Percentiles rank a stretch among this genome's conserved stretches.
Conservation (phyloP, 2,888 invertebrate genomes). For the Oligia latruncula region DNA sequence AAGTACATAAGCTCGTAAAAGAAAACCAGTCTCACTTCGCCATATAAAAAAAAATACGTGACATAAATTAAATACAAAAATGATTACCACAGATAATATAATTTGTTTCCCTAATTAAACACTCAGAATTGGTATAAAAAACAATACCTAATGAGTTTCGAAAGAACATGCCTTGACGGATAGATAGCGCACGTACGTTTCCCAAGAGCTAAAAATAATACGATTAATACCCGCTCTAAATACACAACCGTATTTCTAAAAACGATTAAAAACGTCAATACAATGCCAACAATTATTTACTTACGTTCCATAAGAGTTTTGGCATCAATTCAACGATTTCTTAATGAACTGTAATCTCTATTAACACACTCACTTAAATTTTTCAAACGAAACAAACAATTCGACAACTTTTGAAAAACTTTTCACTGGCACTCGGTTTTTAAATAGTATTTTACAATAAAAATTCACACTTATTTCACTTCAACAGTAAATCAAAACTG, state of each 20-base stretch:
- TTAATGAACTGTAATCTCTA: conserved; percentile 62
- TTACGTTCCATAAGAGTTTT: conserved; percentile 60
- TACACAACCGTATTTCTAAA: conserved; percentile 40
- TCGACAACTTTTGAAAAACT: conserved; percentile 41
- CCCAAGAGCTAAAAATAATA: conserved; percentile 40
- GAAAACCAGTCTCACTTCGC: not conserved
- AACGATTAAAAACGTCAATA: conserved; percentile 51
- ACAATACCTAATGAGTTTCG: conserved; percentile 23
- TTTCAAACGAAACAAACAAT: conserved; percentile 41
- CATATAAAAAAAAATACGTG: not conserved
- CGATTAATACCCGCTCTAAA: conserved; percentile 23
- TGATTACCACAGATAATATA: not conserved
- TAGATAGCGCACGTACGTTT: conserved; percentile 56
- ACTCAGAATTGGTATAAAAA: not conserved
- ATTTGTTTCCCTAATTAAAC: conserved; percentile 11
- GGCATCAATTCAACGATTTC: conserved; percentile 68
- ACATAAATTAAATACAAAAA: not conserved
- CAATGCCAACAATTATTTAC: conserved; percentile 60
- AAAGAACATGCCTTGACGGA: conserved; percentile 5
- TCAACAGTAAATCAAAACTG: conserved; percentile 15
- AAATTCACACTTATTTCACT: conserved; percentile 15
- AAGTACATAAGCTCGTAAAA: not conserved
- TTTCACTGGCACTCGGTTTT: conserved; percentile 34
- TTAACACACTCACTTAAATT: conserved; percentile 58
- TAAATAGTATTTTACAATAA: not conserved